Conservation (phyloP, 2,113 vertebrate species). For the Aleadryas rufinucha region DNA sequence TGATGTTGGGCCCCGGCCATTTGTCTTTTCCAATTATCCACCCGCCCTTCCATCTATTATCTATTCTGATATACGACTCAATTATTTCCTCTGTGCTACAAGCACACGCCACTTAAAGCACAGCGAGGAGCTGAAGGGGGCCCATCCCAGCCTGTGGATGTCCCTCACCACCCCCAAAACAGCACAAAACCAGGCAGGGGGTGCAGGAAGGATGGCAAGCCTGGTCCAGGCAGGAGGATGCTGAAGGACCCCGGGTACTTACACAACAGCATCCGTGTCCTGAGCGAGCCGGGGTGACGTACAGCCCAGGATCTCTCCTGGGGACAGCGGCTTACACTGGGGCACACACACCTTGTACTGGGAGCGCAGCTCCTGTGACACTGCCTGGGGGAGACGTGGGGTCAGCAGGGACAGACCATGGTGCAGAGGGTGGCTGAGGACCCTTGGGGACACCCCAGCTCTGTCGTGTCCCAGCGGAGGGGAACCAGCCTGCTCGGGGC, state of each 20-base stretch:
- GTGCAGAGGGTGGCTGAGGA: background rate
- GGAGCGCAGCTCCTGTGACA: constrained; percentile 75
- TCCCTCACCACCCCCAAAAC: background rate
- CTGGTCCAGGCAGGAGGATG: background rate
- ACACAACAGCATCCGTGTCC: constrained; percentile 87
- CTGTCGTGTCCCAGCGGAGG: accelerated
- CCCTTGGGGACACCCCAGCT: background rate
- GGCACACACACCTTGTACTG: constrained; percentile 87
- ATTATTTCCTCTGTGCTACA: constrained; percentile 55
- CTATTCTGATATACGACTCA: constrained; percentile 73
- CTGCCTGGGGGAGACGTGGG: constrained; percentile 35
- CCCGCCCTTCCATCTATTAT: constrained; percentile 70
- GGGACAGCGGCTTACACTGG: constrained; percentile 96
- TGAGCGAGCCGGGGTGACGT: constrained; percentile 84
- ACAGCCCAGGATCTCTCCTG: constrained; percentile 94
- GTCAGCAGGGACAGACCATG: background rate
- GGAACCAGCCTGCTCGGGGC: background rate
- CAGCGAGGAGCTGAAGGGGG: background rate
- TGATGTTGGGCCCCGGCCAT: constrained; percentile 72
- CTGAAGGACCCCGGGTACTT: constrained; percentile 52
- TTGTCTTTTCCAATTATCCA: constrained; percentile 79
- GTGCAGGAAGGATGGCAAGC: background rate
- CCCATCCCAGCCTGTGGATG: accelerated
- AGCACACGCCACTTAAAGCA: constrained; percentile 1
- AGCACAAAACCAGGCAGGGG: background rate